A percentile compares a stretch with the other conserved stretches of the same genome.
Evolutionary conservation across 2,113 vertebrate genomes (phyloP).

Genomic region (Leucopternis melanops): DNA sequence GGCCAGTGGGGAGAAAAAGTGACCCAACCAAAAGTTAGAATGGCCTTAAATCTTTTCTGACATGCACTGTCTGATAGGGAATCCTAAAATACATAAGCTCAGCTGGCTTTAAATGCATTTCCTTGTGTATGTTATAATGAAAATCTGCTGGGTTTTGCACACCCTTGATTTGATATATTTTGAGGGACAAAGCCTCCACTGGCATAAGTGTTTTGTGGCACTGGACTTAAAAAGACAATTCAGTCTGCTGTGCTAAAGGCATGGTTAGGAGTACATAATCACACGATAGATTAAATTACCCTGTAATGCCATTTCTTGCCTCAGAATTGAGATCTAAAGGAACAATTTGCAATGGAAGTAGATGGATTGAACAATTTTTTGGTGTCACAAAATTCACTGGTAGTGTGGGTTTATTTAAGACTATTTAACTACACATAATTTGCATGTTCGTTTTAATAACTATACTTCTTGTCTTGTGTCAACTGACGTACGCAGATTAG

Average conservation of each 20-base stretch:
- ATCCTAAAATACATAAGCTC: not conserved
- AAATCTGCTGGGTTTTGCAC: not conserved
- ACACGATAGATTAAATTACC: not conserved
- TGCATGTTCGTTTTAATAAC: not conserved
- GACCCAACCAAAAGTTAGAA: not conserved
- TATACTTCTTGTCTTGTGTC: not conserved
- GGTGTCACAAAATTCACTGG: not conserved
- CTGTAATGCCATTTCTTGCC: not conserved
- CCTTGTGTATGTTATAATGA: not conserved
- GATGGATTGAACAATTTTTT: not conserved
- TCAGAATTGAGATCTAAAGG: not conserved
- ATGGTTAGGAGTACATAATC: not conserved
- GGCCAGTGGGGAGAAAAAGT: not conserved
- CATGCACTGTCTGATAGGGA: not conserved
- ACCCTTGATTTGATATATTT: not conserved
- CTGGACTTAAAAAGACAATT: not conserved
- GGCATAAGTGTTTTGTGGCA: not conserved
- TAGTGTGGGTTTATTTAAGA: not conserved
- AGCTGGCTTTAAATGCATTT: not conserved
- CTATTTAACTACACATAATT: not conserved
- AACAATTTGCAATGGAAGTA: not conserved
- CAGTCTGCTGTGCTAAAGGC: not conserved
- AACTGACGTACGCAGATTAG: not conserved
- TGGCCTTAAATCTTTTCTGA: not conserved
- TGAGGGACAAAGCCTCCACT: not conserved